Percentiles rank a stretch among this genome's conserved stretches.
Conservation (phyloP, 2,888 invertebrate species). For the Xanthia togata region DNA sequence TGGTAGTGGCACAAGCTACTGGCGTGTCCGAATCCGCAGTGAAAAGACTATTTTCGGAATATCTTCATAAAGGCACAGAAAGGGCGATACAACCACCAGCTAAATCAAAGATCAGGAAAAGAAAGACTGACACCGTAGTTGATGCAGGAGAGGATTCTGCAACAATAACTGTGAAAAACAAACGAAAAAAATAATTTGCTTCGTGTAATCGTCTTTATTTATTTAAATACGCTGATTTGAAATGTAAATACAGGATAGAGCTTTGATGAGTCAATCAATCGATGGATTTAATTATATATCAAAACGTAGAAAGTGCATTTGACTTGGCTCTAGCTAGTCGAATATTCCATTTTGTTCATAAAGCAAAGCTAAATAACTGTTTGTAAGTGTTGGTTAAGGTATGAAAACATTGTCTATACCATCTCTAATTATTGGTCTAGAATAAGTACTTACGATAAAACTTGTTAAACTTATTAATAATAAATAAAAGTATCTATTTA, state of each 20-base stretch:
- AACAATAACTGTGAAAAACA: background rate
- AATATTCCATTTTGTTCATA: background rate
- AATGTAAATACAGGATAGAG: background rate
- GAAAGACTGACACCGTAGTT: background rate
- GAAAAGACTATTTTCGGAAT: background rate
- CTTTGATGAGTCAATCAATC: background rate
- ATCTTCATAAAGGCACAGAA: background rate
- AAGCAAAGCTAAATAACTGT: no score
- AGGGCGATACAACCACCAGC: background rate
- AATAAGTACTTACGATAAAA: background rate
- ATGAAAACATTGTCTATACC: background rate
- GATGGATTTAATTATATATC: constrained; percentile 5
- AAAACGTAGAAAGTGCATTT: background rate
- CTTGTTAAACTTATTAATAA: background rate
- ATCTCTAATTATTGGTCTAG: no score
- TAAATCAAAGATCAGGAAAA: background rate
- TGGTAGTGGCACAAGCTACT: constrained; percentile 16
- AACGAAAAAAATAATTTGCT: background rate
- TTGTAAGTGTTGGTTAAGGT: background rate
- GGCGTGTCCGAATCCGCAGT: constrained; percentile 20
- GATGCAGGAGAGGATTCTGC: background rate
- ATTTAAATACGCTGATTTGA: background rate
- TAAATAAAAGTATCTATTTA: background rate
- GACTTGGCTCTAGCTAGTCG: background rate
- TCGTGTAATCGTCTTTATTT: background rate